Conservation (phyloP, 1,140 invertebrate species). For the Vanessa tameamea region DNA sequence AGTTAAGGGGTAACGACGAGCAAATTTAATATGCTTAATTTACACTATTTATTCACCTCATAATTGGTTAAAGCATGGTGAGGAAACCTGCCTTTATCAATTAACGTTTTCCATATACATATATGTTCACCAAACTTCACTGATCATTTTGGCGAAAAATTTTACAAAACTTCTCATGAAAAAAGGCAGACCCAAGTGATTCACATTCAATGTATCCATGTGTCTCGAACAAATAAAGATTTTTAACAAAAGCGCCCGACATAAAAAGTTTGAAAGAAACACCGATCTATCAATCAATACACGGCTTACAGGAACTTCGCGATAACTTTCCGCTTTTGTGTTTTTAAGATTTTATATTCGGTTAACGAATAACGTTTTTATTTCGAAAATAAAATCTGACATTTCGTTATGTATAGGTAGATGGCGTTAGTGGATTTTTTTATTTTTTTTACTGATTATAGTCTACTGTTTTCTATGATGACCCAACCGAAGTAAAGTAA, state of each 20-base stretch:
- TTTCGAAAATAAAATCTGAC: background rate
- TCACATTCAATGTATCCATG: background rate
- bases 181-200: background rate
- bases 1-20: no score
- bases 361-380: background rate
- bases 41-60: no score
- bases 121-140: no score
- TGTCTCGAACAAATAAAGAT: constrained; percentile 12
- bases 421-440: background rate
- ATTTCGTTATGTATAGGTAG: background rate
- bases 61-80: no score
- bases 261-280: constrained; percentile 20
- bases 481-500: no score
- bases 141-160: no score
- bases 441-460: no score
- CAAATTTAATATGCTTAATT: no score
- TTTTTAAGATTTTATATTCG: constrained; percentile 16
- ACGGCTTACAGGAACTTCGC: constrained; percentile 4
- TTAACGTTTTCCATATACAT: no score
- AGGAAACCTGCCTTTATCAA: no score
- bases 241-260: constrained; percentile 4
- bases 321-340: background rate
- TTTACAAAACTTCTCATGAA: no score
- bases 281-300: constrained; percentile 27
- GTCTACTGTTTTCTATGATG: no score